Evolutionary conservation across 2,797 vertebrate genomes (phyloP), one percentile per base, ranked within the genome.

Genomic region (Neopelma chrysocephalum): DNA sequence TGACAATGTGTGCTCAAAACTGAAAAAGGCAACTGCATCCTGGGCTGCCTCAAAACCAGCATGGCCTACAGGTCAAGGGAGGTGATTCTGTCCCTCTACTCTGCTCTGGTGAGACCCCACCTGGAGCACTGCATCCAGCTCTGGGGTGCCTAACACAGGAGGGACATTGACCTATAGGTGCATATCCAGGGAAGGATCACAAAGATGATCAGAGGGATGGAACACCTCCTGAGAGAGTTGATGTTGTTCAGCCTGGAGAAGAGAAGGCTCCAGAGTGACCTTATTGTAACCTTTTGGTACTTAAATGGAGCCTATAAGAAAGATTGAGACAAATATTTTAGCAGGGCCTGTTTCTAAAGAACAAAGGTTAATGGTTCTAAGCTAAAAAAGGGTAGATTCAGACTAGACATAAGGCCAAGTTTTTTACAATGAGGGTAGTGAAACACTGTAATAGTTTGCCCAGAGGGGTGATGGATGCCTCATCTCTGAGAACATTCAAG

Each of bases 41-140:
- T 54, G 25, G 14, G 25, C 29, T 64, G 32, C 25, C 50, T 17
- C 10, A 34, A 25, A 60, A 11, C 3, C 10, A 10, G 3, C 1
- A 0, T 12, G 32, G 21, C 7, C 57, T 43, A 32, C 11, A 64
- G 26, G 20, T 4, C 0, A 0, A 47, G 9, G 32, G 15, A 54
- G 23, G 11, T 11, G 15, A 32, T 76, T 54, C 51, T 66, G 18
- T 21, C 20, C n/a, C 17, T 86, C 15, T 42, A 2, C 10, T 71
- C 18, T 7, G 8, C 47, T 15, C 29, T 34, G 9, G 2, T 53
- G 71, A 58, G 58, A 21, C 21, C 32, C 40, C 8, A 5, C 15
- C 12, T 31, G 17, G 1, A 77, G 12, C 2, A 4, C 27, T 60
- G 57, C 21, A 4, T 5, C 18, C 57, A 76, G 32, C 21, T 15